Evolutionary conservation across 1,140 invertebrate genomes (phyloP), one percentile per base, ranked within the genome.

Genomic region (Diachasmimorpha longicaudata): DNA sequence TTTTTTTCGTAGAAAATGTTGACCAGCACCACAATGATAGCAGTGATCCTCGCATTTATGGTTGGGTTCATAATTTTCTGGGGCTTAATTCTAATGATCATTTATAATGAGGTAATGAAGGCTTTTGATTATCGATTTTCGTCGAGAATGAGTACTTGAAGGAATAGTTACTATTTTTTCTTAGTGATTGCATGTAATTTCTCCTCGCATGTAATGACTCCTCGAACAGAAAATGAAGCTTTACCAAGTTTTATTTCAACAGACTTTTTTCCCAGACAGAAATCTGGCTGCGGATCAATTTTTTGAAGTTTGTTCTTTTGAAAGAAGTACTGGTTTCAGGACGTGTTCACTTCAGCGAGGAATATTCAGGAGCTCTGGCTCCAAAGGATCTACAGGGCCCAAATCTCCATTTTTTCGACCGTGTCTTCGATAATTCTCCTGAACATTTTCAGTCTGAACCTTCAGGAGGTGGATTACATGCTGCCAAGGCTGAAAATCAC

Each of bases 391-490:
- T 70, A 66, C 37, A 19, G 63, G 31, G 79, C 77, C 2, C 77
- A 79, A 31, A 79, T 82, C 31, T 78, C 78, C 6, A 14, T 78
- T 0, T 82, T 82, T 36, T 78, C 74, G 23, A 58, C 58, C 0
- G 36, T 74, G n/a, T 69, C 78, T 0, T 77, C 77, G 11, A 78
- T 79, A 14, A 37, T 79, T 2, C 46, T 82, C 9, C 68, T 82
- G 11, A 82, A 82, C 71, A 80, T 80, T 16, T 82, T 71, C 48
- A 80, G 75, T 73, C 52, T 80, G 4, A 77, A 82, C 48, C 63
- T 82, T 23, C 78, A 79, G 58, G 79, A 82, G 79, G 78, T 82
- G 0, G 81, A 82, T 68, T 79, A 77, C 11, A 70, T 77, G 36
- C 48, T 81, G 5, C 81, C 81, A 31, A 75, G 78, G 52, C 77